Evolutionary conservation across 2,797 vertebrate species (phyloP).

Genomic region (Botia kubotai): DNA sequence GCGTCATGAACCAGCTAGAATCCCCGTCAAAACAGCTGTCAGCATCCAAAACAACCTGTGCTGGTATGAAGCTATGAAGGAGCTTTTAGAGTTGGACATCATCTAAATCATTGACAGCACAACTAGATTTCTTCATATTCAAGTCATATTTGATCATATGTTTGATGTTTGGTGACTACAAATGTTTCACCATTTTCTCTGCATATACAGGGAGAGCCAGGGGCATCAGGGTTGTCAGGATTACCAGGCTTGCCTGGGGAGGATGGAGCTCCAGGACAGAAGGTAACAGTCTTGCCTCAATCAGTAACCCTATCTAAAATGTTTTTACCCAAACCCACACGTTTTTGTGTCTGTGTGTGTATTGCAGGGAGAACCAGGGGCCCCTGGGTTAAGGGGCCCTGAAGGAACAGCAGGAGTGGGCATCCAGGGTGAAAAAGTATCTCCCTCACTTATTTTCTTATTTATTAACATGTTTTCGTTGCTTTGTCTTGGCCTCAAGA

Average conservation of each 20-base stretch:
- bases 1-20: too few relatives aligned
- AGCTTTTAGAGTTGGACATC: not conserved
- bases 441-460: conserved; percentile 11
- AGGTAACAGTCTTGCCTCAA: conserved; percentile 71
- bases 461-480: not conserved
- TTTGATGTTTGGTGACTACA: not conserved
- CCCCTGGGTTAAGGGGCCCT: conserved; percentile 79
- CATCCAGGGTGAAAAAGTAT: conserved; percentile 89
- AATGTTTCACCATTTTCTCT: conserved; percentile 3
- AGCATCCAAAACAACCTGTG: not conserved
- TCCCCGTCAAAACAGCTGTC: too few relatives aligned
- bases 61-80: not conserved
- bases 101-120: not conserved
- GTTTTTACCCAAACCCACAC: not conserved
- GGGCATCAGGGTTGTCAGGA: conserved; percentile 81
- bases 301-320: not conserved
- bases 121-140: not conserved
- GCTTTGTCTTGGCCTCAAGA: not conserved
- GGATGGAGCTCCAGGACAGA: conserved; percentile 89
- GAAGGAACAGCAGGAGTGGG: conserved; percentile 84
- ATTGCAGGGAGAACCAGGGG: conserved; percentile 84
- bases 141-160: not conserved
- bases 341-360: conserved; percentile 22
- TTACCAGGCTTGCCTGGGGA: conserved; percentile 89
- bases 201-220: conserved; percentile 84